A percentile compares a stretch with the other conserved stretches of the same genome.
Evolutionary conservation across 2,113 vertebrate genomes (phyloP).

Genomic region (Daphoenositta chrysoptera): DNA sequence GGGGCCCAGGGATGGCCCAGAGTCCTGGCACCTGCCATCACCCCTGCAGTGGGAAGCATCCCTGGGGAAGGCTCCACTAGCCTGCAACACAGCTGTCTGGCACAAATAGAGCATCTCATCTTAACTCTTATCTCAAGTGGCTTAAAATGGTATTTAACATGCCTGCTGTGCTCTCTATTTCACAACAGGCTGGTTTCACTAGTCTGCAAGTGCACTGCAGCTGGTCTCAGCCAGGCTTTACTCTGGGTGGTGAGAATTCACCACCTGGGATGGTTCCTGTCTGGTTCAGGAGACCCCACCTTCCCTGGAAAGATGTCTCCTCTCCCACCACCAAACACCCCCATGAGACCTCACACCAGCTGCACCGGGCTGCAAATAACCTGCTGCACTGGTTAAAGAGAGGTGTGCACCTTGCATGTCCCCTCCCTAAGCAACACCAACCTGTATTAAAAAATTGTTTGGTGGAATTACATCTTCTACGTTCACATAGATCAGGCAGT

Average conservation of each 20-base stretch:
- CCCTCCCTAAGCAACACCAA: neutral
- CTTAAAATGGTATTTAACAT: neutral
- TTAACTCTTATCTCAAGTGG: neutral
- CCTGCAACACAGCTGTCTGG: neutral
- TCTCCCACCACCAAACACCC: neutral
- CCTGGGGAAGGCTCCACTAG: neutral
- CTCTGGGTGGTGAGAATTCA: neutral
- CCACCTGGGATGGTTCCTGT: neutral
- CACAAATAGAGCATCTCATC: neutral
- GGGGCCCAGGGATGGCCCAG: neutral
- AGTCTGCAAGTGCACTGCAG: neutral
- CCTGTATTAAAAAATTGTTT: neutral
- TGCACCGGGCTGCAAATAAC: neutral
- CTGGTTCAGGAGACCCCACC: neutral
- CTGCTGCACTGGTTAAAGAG: neutral
- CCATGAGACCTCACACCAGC: fast-evolving
- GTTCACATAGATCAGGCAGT: neutral
- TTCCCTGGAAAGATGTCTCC: neutral
- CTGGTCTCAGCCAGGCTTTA: neutral
- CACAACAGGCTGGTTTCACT: neutral
- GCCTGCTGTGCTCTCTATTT: neutral
- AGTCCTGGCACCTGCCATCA: neutral
- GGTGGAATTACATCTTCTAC: neutral
- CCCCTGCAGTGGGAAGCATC: neutral
- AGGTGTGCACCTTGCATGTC: neutral